A percentile compares a stretch with the other conserved stretches of the same genome.
These are phyloP conservation scores for Linepithema humile DNA, from an alignment of 1,140 invertebrate species.

Conservation along the genomic window DNA sequence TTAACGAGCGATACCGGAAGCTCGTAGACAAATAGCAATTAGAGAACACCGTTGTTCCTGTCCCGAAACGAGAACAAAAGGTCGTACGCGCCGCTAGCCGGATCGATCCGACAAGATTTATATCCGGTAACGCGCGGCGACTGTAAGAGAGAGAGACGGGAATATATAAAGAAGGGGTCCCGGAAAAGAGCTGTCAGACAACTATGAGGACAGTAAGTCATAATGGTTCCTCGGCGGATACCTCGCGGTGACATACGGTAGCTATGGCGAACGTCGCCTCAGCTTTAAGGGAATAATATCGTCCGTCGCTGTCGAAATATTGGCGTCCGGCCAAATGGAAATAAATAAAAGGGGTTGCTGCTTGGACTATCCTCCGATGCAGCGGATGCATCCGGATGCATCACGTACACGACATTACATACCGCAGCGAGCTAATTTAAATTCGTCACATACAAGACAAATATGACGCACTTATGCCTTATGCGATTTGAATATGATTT, in stretches of 20 bases:
- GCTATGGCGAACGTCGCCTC: conserved; percentile 69
- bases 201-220: conserved; percentile 71
- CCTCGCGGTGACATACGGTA: conserved; percentile 54
- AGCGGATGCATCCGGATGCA: conserved; percentile 19
- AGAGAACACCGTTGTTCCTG: conserved; percentile 52
- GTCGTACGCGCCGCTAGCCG: neutral
- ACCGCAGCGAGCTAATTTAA: neutral
- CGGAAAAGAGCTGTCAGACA: conserved; percentile 46
- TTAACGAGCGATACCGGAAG: conserved; percentile 50
- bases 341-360: conserved; percentile 79
- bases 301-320: conserved; percentile 78
- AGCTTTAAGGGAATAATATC: conserved; percentile 82
- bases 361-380: neutral
- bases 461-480: neutral
- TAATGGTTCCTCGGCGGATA: conserved; percentile 64
- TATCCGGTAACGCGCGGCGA: neutral
- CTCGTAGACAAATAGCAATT: conserved; percentile 56
- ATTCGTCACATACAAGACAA: conserved; percentile 17
- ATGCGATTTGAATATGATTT: neutral
- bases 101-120: conserved; percentile 55
- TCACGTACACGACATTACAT: conserved; percentile 13
- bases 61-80: conserved; percentile 50
- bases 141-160: neutral
- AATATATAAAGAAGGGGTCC: conserved; percentile 11
- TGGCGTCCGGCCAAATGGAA: conserved; percentile 82